phyloP scores from a whole-genome alignment of 2,797 vertebrate species.

The Acrocephalus scirpaceus region DNA sequence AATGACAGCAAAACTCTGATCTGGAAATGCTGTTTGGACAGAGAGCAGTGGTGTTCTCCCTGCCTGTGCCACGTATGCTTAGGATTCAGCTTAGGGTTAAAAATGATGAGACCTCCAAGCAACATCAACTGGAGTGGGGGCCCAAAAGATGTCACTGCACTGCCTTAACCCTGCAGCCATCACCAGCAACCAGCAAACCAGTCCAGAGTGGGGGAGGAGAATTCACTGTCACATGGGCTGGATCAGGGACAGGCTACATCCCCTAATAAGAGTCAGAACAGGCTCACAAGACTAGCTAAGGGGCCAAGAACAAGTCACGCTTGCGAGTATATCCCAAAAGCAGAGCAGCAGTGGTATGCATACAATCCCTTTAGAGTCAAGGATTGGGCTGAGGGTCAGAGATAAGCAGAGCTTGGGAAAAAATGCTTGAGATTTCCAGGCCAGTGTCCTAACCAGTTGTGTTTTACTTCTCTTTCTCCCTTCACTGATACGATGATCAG shows the following conservation, averaged over 20 bases:
- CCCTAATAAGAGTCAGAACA: not conserved
- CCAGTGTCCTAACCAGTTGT: not conserved
- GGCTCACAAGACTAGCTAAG: not conserved
- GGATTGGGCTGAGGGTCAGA: not conserved
- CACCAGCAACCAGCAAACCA: not conserved
- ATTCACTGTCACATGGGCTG: not conserved
- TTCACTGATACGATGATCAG: not conserved
- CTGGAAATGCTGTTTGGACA: not conserved
- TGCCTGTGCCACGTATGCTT: not conserved
- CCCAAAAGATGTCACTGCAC: not conserved
- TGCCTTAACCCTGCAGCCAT: not conserved
- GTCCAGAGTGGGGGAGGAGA: not conserved
- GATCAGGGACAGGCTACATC: not conserved
- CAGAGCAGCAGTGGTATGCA: not conserved
- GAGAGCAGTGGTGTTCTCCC: not conserved
- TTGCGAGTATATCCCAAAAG: not conserved
- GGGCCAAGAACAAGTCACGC: not conserved
- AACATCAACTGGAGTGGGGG: not conserved
- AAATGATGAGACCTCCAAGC: not conserved
- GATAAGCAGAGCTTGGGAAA: constrained; percentile 8
- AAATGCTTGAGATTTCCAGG: not conserved
- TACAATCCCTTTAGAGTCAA: not conserved
- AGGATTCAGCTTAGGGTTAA: not conserved
- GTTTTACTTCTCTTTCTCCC: not conserved
- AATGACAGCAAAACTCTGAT: not conserved